Conservation (phyloP, 2,797 vertebrate species). For the Lagorchestes hirsutus region DNA sequence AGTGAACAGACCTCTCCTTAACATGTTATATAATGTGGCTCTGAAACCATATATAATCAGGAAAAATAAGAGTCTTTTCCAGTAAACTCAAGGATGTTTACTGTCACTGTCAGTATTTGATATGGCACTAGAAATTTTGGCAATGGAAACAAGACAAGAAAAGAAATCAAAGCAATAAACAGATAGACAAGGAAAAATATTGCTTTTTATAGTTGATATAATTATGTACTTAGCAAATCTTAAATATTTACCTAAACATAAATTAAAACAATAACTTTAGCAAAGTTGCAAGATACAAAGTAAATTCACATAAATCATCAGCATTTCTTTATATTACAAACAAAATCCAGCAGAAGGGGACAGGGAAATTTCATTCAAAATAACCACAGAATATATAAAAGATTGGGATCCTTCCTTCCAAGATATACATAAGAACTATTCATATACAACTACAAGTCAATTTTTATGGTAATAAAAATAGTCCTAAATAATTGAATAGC, state of each 20-base stretch:
- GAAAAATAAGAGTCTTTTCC: too few relatives aligned
- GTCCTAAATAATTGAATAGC: neutral
- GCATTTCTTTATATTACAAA: neutral
- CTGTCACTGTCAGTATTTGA: too few relatives aligned
- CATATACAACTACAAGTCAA: neutral
- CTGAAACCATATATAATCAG: too few relatives aligned
- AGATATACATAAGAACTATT: neutral
- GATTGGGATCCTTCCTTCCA: neutral
- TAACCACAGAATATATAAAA: neutral
- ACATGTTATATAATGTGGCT: too few relatives aligned
- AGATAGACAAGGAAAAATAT: too few relatives aligned
- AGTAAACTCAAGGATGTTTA: too few relatives aligned
- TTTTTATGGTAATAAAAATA: neutral
- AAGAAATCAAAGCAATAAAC: too few relatives aligned
- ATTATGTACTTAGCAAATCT: neutral
- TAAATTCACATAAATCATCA: neutral
- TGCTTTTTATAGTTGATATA: too few relatives aligned
- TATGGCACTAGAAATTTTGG: too few relatives aligned
- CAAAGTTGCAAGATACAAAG: neutral
- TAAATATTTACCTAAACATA: neutral
- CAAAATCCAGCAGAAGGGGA: neutral
- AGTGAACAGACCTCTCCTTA: too few relatives aligned
- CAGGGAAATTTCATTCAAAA: neutral
- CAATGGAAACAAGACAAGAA: too few relatives aligned
- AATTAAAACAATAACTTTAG: neutral